Percentiles rank a stretch among this genome's conserved stretches.
Conservation (phyloP, 2,113 vertebrate species). For the Eidolon helvum region DNA sequence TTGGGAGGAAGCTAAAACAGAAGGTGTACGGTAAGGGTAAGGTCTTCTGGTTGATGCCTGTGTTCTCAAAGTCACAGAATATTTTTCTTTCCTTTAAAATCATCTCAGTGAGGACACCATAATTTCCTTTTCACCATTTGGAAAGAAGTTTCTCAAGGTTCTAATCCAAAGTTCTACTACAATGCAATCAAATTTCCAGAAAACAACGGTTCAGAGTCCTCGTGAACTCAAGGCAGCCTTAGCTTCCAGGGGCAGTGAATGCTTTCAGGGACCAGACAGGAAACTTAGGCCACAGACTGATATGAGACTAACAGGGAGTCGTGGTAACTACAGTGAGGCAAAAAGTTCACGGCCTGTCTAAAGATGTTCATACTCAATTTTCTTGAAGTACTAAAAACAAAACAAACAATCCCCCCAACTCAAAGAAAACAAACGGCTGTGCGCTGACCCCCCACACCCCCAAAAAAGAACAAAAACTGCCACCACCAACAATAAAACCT, state of each 20-base stretch:
- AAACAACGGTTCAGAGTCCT: not conserved
- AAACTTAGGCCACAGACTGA: not conserved
- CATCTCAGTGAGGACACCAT: not conserved
- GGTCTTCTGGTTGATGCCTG: not conserved
- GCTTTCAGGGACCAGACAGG: not conserved
- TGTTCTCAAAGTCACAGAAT: conserved; percentile 16
- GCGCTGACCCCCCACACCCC: not conserved
- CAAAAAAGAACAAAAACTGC: not conserved
- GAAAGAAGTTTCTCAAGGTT: not conserved
- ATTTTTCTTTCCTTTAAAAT: conserved; percentile 31
- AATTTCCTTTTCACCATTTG: not conserved
- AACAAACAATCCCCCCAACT: not conserved
- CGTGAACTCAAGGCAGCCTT: not conserved
- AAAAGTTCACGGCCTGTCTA: not conserved
- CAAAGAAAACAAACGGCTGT: not conserved
- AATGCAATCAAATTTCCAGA: not conserved
- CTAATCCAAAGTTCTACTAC: not conserved
- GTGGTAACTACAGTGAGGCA: not conserved
- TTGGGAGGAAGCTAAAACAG: conserved; percentile 88
- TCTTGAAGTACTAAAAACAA: conserved; percentile 7
- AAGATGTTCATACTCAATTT: not conserved
- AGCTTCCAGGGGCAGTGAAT: not conserved
- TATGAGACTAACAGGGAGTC: not conserved
- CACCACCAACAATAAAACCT: not conserved
- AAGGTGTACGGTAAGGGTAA: not conserved